Conservation (phyloP, 2,797 vertebrate genomes). For the Tamandua tetradactyla region DNA sequence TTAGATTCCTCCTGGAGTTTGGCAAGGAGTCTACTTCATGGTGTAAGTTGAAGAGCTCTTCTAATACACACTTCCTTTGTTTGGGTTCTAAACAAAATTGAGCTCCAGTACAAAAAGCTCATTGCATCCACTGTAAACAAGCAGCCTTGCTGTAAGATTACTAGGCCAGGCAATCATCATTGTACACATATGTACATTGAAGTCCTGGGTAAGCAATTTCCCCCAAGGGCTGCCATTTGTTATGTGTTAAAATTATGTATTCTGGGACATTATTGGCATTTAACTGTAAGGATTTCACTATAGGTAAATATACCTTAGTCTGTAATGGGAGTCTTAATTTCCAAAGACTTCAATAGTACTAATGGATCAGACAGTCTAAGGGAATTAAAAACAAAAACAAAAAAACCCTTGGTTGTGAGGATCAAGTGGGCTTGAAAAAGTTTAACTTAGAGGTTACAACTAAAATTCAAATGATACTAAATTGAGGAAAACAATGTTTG, state of each 20-base stretch:
- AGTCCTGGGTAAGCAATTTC: constrained; percentile 61
- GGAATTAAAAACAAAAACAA: constrained; percentile 64
- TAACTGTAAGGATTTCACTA: constrained; percentile 75
- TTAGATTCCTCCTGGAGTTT: constrained; percentile 68
- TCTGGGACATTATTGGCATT: constrained; percentile 72
- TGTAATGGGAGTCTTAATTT: constrained; percentile 79
- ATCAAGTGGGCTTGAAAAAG: constrained; percentile 65
- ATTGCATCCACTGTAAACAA: constrained; percentile 76
- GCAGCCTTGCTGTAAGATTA: constrained; percentile 73
- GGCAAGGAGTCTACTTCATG: constrained; percentile 65
- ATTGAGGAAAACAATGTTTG: constrained; percentile 42
- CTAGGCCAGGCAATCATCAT: constrained; percentile 62
- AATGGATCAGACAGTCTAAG: constrained; percentile 45
- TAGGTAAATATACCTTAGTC: constrained; percentile 73
- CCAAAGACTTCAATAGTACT: constrained; percentile 52
- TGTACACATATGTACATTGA: constrained; percentile 78
- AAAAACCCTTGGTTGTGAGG: constrained; percentile 52
- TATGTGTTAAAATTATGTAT: constrained; percentile 77
- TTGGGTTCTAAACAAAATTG: constrained; percentile 59
- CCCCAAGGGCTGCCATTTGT: constrained; percentile 47
- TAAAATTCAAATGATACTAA: constrained; percentile 65
- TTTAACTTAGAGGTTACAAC: constrained; percentile 59
- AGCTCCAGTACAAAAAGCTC: constrained; percentile 72
- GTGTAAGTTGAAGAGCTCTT: constrained; percentile 75
- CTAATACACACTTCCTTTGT: constrained; percentile 71